Base-by-base conservation (phyloP, 2,888 invertebrate species). In the Torymus texanus region DNA sequence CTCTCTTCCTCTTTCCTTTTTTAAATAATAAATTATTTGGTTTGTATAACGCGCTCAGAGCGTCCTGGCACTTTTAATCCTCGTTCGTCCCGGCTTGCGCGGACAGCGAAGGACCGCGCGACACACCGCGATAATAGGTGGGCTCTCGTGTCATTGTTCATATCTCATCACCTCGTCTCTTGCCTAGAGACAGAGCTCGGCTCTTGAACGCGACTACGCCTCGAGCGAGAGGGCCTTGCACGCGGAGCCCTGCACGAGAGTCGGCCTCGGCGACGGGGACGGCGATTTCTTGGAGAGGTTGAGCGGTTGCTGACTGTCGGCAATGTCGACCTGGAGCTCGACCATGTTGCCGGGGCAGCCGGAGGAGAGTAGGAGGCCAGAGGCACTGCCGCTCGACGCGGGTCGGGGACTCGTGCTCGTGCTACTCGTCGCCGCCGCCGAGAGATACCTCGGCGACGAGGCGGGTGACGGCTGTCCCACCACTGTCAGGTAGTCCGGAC, bases 211-310 rank as follows among this genome's bases (percentile, higher is more conserved):
- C 67, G 86, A 89, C 90, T 90, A 91, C 89, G 91, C 91, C 85
- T 91, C 91, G 83, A 91, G 89, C 24, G 90, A 89, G n/a, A 90
- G 84, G 2, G 88, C 90, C 83, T 90, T 90, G 86, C 89, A 89
- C 14, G 68, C 59, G 8, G 75, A 51, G 76, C 77, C 77, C 65
- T 73, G 79, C 56, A 86, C 88, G 74, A 88, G 87, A 88, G 93
- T 90, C 89, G 94, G 92, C 91, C 94, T 87, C 88, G 96, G 95
- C 90, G 96, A 94, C 83, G 95, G 94, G 84, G 94, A 94, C 85
- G 95, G 95, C 83, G 95, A 94, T 89, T 95, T 95, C 91, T 97
- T 97, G 90, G 97, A 97, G 87, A 97, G 93, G 92, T 97, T 97
- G 84, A 97, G 92, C 75, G 97, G 97, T 89, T 95, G 95, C 85